Conservation (phyloP, 2,113 vertebrate species). For the Nycticryphes semicollaris region DNA sequence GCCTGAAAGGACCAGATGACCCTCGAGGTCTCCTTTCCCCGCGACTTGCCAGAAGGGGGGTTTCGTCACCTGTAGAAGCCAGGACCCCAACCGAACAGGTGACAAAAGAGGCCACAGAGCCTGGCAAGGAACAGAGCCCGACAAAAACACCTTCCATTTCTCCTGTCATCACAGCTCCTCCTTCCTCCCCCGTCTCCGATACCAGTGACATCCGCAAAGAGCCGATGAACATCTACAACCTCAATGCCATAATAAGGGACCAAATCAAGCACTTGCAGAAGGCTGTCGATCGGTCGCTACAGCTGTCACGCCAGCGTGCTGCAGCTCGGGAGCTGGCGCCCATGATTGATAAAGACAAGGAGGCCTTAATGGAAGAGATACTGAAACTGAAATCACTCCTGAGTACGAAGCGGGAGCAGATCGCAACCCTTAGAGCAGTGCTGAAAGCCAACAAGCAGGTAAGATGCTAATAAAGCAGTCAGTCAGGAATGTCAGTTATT, state of each 20-base stretch:
- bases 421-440: conserved; percentile 92
- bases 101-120: conserved; percentile 78
- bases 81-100: conserved; percentile 82
- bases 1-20: conserved; percentile 91
- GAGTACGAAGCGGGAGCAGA: conserved; percentile 97
- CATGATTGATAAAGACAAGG: conserved; percentile 95
- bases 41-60: conserved; percentile 85
- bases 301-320: conserved; percentile 91
- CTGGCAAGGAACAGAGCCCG: conserved; percentile 81
- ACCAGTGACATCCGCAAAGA: conserved; percentile 92
- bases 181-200: conserved; percentile 85
- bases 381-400: conserved; percentile 96
- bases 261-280: conserved; percentile 98
- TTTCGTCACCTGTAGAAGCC: conserved; percentile 75
- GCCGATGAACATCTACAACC: conserved; percentile 98
- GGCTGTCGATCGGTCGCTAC: conserved; percentile 93
- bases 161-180: conserved; percentile 82
- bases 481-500: neutral
- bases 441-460: conserved; percentile 99
- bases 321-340: conserved; percentile 90
- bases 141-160: conserved; percentile 81
- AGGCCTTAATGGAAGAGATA: conserved; percentile 95
- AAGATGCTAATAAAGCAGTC: neutral
- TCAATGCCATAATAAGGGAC: conserved; percentile 97
- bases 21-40: conserved; percentile 90